These are phyloP conservation scores for Pelodytes ibericus DNA, from an alignment of 2,797 vertebrate species.

Conservation along the genomic window DNA sequence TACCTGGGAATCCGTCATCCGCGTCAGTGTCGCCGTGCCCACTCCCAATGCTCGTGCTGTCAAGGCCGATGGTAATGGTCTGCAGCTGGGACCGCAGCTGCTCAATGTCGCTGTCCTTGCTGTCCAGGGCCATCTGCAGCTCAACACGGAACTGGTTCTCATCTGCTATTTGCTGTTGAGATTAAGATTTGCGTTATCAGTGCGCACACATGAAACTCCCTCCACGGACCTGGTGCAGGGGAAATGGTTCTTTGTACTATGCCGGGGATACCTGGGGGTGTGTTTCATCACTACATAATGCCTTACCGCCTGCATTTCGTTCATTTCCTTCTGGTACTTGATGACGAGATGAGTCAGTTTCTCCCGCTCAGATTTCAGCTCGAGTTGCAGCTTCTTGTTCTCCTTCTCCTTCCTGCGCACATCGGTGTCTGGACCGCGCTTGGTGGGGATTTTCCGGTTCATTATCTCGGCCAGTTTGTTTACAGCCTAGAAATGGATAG, in stretches of 20 bases:
- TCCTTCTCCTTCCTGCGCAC: conserved; percentile 96
- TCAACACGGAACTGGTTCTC: conserved; percentile 95
- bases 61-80: conserved; percentile 87
- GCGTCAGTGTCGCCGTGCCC: conserved; percentile 88
- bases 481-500: conserved; percentile 81
- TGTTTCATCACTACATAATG: neutral
- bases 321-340: conserved; percentile 96
- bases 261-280: no score
- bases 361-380: conserved; percentile 93
- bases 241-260: no score
- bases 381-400: conserved; percentile 95
- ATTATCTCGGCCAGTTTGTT: conserved; percentile 98
- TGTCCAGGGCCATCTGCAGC: conserved; percentile 97
- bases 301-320: conserved; percentile 95
- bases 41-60: conserved; percentile 89
- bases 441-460: conserved; percentile 93
- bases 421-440: conserved; percentile 93
- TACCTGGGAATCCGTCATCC: conserved; percentile 97
- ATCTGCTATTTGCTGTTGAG: conserved; percentile 89
- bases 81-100: conserved; percentile 91
- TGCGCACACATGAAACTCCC: neutral
- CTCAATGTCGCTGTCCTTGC: conserved; percentile 97
- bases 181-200: neutral
- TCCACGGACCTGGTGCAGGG: no score
- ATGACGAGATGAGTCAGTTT: conserved; percentile 95